Evolutionary conservation across 2,888 invertebrate genomes (phyloP).

Genomic region (Drosophila sordidapex): DNA sequence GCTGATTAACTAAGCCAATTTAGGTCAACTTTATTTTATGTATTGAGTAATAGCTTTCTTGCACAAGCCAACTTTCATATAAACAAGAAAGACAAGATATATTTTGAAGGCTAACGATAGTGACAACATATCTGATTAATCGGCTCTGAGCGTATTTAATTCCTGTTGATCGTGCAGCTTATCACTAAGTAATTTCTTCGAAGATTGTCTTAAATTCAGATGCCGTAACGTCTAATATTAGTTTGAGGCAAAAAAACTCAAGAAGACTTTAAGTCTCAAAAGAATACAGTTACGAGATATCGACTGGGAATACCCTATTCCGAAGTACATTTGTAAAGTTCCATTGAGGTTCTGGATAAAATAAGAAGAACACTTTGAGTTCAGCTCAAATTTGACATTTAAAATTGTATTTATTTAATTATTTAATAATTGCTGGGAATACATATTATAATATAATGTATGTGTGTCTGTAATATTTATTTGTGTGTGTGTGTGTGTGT

Average conservation of each 20-base stretch:
- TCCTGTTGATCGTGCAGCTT: background rate
- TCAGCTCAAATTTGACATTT: slow-evolving; percentile 73
- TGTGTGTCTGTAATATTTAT: slow-evolving; percentile 39
- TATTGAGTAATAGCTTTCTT: background rate
- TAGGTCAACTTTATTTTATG: background rate
- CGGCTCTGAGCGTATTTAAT: background rate
- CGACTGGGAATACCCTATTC: background rate
- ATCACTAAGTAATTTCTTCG: too few relatives aligned
- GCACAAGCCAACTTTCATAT: background rate
- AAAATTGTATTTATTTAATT: slow-evolving; percentile 82
- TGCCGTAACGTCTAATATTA: background rate
- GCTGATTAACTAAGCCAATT: background rate
- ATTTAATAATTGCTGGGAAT: slow-evolving; percentile 81
- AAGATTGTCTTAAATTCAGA: background rate
- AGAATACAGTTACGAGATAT: background rate
- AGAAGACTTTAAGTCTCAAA: background rate
- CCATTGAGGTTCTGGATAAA: background rate
- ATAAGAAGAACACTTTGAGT: slow-evolving; percentile 24
- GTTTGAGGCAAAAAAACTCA: background rate
- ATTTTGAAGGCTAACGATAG: background rate
- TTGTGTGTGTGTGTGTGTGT: slow-evolving; percentile 39
- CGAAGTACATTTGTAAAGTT: background rate
- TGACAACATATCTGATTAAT: background rate
- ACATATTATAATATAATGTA: slow-evolving; percentile 66
- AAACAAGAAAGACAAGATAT: background rate